These are phyloP conservation scores for Petrocephalus microphthalmus DNA, from an alignment of 2,113 vertebrate genomes.

Conservation along the genomic window DNA sequence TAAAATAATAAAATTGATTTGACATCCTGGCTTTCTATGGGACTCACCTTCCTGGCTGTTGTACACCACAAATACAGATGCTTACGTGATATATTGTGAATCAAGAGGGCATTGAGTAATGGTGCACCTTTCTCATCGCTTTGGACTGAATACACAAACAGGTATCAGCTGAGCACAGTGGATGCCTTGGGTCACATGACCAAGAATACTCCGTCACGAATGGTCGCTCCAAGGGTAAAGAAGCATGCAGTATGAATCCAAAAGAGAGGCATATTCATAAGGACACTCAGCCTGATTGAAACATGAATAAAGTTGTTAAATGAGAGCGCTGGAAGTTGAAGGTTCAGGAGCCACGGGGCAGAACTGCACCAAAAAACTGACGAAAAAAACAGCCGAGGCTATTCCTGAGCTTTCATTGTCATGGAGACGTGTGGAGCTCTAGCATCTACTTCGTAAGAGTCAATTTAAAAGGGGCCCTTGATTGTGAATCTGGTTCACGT, in stretches of 20 bases:
- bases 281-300: neutral
- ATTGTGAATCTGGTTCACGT: slow-evolving; percentile 1
- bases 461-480: neutral
- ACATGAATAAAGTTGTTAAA: neutral
- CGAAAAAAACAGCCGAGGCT: neutral
- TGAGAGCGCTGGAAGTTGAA: neutral
- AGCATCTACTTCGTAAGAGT: neutral
- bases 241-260: neutral
- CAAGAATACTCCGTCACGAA: neutral
- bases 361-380: neutral
- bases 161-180: neutral
- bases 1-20: neutral
- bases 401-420: neutral
- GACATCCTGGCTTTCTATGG: neutral
- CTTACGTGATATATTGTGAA: neutral
- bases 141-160: neutral
- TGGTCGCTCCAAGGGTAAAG: neutral
- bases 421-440: neutral
- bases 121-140: neutral
- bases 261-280: neutral
- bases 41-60: neutral
- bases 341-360: neutral
- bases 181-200: slow-evolving; percentile 5
- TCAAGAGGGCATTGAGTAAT: neutral
- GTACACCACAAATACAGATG: neutral